A percentile compares a stretch with the other conserved stretches of the same genome.
These are phyloP conservation scores for Lordiphosa andalusiaca DNA, from an alignment of 2,888 invertebrate species.

Conservation along the genomic window DNA sequence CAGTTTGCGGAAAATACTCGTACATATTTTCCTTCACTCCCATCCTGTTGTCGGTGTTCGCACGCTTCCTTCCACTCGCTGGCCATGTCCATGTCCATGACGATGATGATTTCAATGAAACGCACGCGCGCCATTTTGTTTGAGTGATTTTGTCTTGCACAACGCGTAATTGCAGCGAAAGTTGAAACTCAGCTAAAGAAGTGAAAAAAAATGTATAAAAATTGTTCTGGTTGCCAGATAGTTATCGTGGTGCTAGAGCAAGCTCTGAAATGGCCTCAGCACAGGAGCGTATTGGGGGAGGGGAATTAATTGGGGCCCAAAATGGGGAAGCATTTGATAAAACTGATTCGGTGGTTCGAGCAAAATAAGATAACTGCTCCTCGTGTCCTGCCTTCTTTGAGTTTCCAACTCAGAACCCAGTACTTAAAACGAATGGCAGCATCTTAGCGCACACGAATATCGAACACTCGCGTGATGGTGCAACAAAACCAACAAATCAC, in stretches of 20 bases:
- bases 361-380: too few species aligned
- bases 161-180: slow-evolving; percentile 71
- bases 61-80: slow-evolving; percentile 1
- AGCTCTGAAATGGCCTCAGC: slow-evolving; percentile 7
- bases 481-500: too few species aligned
- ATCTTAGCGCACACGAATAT: too few species aligned
- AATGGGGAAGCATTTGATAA: background rate
- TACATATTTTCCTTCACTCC: slow-evolving; percentile 56
- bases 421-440: too few species aligned
- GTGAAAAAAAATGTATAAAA: slow-evolving; percentile 20
- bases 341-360: too few species aligned
- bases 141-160: slow-evolving; percentile 70
- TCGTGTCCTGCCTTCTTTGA: too few species aligned
- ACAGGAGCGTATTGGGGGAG: slow-evolving; percentile 20
- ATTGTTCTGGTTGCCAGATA: slow-evolving; percentile 27
- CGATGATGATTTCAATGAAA: slow-evolving; percentile 65
- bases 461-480: too few species aligned
- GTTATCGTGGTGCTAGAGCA: slow-evolving; percentile 22
- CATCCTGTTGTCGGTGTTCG: slow-evolving; percentile 1
- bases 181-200: slow-evolving; percentile 55
- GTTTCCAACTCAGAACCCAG: too few species aligned
- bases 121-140: slow-evolving; percentile 67
- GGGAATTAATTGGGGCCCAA: background rate
- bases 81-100: background rate
- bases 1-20: slow-evolving; percentile 66